Evolutionary conservation across 2,113 vertebrate species (phyloP).

Genomic region (Gnathonemus longibarbis): DNA sequence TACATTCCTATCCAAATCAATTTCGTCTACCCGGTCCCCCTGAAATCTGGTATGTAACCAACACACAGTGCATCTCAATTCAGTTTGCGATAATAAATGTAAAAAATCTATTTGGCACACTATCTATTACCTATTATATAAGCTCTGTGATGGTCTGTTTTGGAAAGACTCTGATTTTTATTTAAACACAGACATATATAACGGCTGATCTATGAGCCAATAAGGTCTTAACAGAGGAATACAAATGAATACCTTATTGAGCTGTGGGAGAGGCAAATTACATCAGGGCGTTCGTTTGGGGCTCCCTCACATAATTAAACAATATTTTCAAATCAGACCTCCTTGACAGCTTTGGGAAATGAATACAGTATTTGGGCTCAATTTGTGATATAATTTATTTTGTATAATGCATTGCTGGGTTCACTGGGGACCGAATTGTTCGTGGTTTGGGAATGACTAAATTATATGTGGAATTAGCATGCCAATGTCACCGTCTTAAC

Average conservation of each 20-base stretch:
- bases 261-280: slow-evolving; percentile 18
- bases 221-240: slow-evolving; percentile 24
- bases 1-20: neutral
- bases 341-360: slow-evolving; percentile 25
- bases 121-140: neutral
- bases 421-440: neutral
- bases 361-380: slow-evolving; percentile 5
- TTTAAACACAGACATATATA: slow-evolving; percentile 5
- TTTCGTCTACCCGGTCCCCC: neutral
- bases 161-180: slow-evolving; percentile 27
- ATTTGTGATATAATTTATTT: slow-evolving; percentile 18
- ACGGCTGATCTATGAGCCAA: slow-evolving; percentile 27
- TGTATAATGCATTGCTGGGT: slow-evolving; percentile 29
- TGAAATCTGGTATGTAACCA: neutral
- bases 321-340: slow-evolving; percentile 34
- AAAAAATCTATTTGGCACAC: neutral
- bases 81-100: neutral
- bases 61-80: neutral
- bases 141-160: neutral
- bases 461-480: slow-evolving; percentile 28
- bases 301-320: slow-evolving; percentile 31
- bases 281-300: slow-evolving; percentile 1
- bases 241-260: slow-evolving; percentile 8
- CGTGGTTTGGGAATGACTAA: slow-evolving; percentile 24
- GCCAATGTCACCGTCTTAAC: neutral